Conservation (phyloP, 2,888 invertebrate genomes). For the Eretmocerus hayati region DNA sequence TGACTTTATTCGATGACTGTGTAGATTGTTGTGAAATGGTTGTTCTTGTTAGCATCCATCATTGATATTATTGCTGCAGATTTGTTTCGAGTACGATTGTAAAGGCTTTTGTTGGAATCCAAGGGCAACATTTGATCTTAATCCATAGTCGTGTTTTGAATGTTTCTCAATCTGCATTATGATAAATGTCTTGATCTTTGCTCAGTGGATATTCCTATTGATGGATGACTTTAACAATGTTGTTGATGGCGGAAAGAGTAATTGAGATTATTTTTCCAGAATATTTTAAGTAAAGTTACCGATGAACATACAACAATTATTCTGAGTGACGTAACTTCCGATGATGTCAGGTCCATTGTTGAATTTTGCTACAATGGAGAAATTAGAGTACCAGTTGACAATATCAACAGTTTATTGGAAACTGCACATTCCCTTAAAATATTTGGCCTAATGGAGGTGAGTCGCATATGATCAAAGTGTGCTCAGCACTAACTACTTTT, state of each 20-base stretch:
- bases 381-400: constrained; percentile 41
- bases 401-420: constrained; percentile 40
- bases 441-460: constrained; percentile 42
- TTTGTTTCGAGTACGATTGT: too few relatives aligned
- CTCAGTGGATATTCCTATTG: too few relatives aligned
- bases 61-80: too few relatives aligned
- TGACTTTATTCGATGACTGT: not conserved
- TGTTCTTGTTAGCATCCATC: too few relatives aligned
- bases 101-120: too few relatives aligned
- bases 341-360: constrained; percentile 41
- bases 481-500: too few relatives aligned
- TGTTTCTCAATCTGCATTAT: too few relatives aligned
- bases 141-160: too few relatives aligned
- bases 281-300: constrained; percentile 39
- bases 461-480: constrained; percentile 7
- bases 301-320: constrained; percentile 44
- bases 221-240: too few relatives aligned
- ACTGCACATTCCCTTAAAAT: constrained; percentile 44
- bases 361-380: constrained; percentile 46
- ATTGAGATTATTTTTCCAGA: constrained; percentile 36
- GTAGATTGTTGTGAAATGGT: constrained; percentile 1
- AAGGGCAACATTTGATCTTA: too few relatives aligned
- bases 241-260: too few relatives aligned
- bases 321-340: constrained; percentile 42
- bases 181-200: too few relatives aligned